Percentiles rank a stretch among this genome's conserved stretches.
Evolutionary conservation across 2,797 vertebrate genomes (phyloP).

Genomic region (Toxotes lorentzi): DNA sequence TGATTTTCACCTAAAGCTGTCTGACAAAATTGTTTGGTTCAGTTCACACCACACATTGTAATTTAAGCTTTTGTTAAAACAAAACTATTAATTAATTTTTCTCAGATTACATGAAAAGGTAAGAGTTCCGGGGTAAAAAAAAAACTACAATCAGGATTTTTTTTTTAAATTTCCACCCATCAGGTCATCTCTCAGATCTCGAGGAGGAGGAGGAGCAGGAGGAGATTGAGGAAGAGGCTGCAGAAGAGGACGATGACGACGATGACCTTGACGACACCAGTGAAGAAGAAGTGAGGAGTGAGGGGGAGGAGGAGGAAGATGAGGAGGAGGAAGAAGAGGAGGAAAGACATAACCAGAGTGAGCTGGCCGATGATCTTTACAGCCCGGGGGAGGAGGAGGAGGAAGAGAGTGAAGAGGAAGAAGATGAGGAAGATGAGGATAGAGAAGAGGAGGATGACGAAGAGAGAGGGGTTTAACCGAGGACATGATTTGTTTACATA

Average conservation of each 20-base stretch:
- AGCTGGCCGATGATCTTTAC: constrained; percentile 64
- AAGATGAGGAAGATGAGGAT: neutral
- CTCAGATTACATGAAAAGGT: neutral
- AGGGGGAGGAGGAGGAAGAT: constrained; percentile 75
- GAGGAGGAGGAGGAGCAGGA: constrained; percentile 70
- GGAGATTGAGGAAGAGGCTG: constrained; percentile 63
- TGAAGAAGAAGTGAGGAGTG: constrained; percentile 78
- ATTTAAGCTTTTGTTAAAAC: neutral
- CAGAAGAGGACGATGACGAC: constrained; percentile 57
- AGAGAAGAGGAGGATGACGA: constrained; percentile 44
- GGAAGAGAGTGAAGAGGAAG: constrained; percentile 42
- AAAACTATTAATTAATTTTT: neutral
- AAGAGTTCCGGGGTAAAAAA: neutral
- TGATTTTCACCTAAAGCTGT: no score
- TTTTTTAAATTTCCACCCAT: neutral
- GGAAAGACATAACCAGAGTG: constrained; percentile 43
- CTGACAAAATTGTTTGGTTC: neutral
- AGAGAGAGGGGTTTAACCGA: constrained; percentile 38
- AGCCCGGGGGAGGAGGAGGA: constrained; percentile 71
- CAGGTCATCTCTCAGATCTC: constrained; percentile 61
- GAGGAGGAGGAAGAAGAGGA: constrained; percentile 70
- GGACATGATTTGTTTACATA: neutral
- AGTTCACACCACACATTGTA: neutral
- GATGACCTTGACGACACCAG: constrained; percentile 73
- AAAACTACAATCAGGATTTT: no score